Base-by-base conservation (phyloP, 2,888 invertebrate species). In the Tetanocera ferruginea region DNA sequence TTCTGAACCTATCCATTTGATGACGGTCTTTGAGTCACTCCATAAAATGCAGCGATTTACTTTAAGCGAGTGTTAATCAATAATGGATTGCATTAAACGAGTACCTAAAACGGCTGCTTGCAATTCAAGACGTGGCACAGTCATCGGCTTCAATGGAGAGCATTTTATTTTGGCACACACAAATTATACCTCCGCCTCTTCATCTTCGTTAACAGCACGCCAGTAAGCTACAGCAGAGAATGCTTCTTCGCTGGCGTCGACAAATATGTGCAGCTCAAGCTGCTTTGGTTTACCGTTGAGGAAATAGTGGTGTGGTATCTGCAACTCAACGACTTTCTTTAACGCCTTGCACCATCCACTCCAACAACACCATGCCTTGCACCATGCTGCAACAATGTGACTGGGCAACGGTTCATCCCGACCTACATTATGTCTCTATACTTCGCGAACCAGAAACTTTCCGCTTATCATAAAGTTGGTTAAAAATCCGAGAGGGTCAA, bases 1-100 rank as follows among this genome's bases (percentile, higher is more conserved):
- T 23, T 78, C 69, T 9, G 69, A 64, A 9, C 19, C 11, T n/a
- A 80, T 77, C 81, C 78, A 81, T 19, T 79, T 78, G 34, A 82
- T 28, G 8, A 80, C 79, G 43, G 79, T 79, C 71, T 76, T 74
- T 5, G 78, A 79, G 31, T 80, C 76, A 28, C 71, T 71, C 71
- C 71, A 71, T 23, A 71, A 51, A 17, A n/a, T 51, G n/a, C 25
- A 1, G 69, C 62, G n/a, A 43, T 51, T 2, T 0, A 76, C 76
- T 60, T 76, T 74, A 19, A 74, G 62, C 3, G 71, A 71, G 57
- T n/a, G 75, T 5, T 76, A n/a, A 66, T 37, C 14, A 67, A 66
- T 0, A 78, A 70, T 17, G 49, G 34, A 55, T 5, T n/a, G 17
- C 57, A 57, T 71, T 19, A 55, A 28, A 69, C 28, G 78, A 62